Conservation (phyloP, 2,113 vertebrate genomes). For the Phaethornis superciliosus region DNA sequence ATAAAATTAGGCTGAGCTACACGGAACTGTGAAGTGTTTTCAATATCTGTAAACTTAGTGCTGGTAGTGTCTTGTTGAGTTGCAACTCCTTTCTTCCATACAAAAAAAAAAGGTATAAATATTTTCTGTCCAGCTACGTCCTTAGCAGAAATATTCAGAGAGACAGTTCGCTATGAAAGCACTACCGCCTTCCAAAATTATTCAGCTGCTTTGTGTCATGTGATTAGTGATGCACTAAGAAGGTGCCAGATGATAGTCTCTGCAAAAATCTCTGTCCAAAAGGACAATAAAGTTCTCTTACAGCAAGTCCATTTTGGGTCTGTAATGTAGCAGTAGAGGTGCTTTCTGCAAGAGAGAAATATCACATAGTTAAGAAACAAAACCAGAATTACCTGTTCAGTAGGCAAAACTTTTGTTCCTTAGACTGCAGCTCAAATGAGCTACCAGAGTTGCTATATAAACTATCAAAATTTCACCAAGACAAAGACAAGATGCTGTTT, state of each 20-base stretch:
- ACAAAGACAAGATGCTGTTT: background rate
- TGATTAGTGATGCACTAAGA: slow-evolving; percentile 79
- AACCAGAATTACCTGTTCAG: background rate
- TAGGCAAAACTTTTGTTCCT: background rate
- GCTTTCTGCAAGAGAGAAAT: slow-evolving; percentile 88
- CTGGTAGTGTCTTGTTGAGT: slow-evolving; percentile 88
- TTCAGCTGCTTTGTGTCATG: slow-evolving; percentile 78
- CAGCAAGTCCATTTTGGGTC: slow-evolving; percentile 99
- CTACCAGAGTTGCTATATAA: background rate
- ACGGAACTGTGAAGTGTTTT: slow-evolving; percentile 76
- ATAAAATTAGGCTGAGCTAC: slow-evolving; percentile 42
- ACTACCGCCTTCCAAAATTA: slow-evolving; percentile 67
- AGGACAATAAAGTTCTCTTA: slow-evolving; percentile 83
- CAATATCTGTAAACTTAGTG: slow-evolving; percentile 87
- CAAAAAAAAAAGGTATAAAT: slow-evolving; percentile 95
- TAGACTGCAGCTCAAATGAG: background rate
- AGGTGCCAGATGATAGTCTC: slow-evolving; percentile 86
- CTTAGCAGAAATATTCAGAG: slow-evolving; percentile 51
- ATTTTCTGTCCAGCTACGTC: slow-evolving; percentile 79
- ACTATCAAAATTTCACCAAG: background rate
- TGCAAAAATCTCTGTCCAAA: slow-evolving; percentile 85
- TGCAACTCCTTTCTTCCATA: slow-evolving; percentile 83
- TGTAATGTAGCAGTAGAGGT: slow-evolving; percentile 98
- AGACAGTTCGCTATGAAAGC: slow-evolving; percentile 44
- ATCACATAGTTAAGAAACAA: background rate